phyloP scores from a whole-genome alignment of 2,888 invertebrate genomes.

The Euplexia lucipara region DNA sequence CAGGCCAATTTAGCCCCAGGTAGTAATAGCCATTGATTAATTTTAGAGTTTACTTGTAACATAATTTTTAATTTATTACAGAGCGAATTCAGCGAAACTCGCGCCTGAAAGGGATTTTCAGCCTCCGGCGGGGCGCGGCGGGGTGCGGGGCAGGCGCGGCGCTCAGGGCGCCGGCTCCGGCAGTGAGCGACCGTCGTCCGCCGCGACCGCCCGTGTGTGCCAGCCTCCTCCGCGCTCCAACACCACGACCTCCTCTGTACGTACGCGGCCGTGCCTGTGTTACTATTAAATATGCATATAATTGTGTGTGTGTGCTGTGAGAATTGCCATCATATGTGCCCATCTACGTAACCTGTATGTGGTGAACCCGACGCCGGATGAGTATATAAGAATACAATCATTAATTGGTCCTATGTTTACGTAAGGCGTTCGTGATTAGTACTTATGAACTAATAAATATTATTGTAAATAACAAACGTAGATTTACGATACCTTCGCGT shows the following conservation, averaged over 20 bases:
- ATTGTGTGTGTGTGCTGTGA: constrained; percentile 71
- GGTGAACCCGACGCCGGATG: constrained; percentile 51
- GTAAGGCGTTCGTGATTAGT: constrained; percentile 63
- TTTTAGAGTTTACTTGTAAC: constrained; percentile 67
- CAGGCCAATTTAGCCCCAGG: constrained; percentile 55
- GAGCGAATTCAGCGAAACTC: constrained; percentile 68
- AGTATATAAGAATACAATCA: constrained; percentile 57
- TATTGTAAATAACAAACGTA: constrained; percentile 62
- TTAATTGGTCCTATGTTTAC: constrained; percentile 61
- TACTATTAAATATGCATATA: constrained; percentile 63
- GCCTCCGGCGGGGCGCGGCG: constrained; percentile 63
- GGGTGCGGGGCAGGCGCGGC: constrained; percentile 57
- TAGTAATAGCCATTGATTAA: constrained; percentile 68
- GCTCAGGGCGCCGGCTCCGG: constrained; percentile 78
- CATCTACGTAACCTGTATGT: constrained; percentile 24
- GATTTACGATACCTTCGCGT: constrained; percentile 66
- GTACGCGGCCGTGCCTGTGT: constrained; percentile 71
- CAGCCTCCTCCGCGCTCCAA: constrained; percentile 32
- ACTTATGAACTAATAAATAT: constrained; percentile 62
- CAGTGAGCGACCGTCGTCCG: constrained; percentile 76
- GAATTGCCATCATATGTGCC: constrained; percentile 72
- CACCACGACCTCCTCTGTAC: constrained; percentile 59
- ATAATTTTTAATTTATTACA: constrained; percentile 71
- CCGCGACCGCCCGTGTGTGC: constrained; percentile 64
- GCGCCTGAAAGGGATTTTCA: constrained; percentile 76